phyloP scores from a whole-genome alignment of 1,140 invertebrate genomes.

The Drosophila leontia region DNA sequence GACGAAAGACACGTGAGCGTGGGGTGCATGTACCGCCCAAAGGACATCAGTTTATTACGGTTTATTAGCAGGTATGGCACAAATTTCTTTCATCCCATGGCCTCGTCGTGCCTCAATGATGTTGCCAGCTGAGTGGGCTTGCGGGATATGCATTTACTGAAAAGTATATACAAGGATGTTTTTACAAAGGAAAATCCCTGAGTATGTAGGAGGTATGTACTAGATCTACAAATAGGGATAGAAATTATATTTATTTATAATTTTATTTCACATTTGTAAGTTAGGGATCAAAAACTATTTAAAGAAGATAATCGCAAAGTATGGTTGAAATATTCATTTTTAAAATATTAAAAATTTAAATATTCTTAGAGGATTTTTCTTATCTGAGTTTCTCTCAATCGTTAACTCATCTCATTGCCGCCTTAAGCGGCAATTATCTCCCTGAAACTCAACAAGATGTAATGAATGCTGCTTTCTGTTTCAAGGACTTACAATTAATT shows the following conservation, averaged over 20 bases:
- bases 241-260: not conserved
- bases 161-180: constrained; percentile 1
- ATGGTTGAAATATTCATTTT: too few relatives aligned
- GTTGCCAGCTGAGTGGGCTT: constrained; percentile 30
- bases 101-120: constrained; percentile 24
- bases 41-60: constrained; percentile 75
- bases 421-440: not conserved
- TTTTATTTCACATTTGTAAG: not conserved
- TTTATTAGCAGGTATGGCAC: constrained; percentile 67
- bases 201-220: not conserved
- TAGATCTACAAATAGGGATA: not conserved
- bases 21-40: constrained; percentile 28
- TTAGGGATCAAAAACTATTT: not conserved
- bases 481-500: constrained; percentile 1
- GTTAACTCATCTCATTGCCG: not conserved
- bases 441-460: too few relatives aligned
- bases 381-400: too few relatives aligned
- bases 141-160: not conserved
- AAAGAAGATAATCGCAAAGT: not conserved
- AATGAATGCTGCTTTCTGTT: not conserved
- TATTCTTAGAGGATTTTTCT: too few relatives aligned
- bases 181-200: not conserved
- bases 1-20: not conserved
- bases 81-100: constrained; percentile 53
- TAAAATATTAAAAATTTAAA: too few relatives aligned